Evolutionary conservation across 1,140 invertebrate genomes (phyloP).

Genomic region (Ostrea edulis): DNA sequence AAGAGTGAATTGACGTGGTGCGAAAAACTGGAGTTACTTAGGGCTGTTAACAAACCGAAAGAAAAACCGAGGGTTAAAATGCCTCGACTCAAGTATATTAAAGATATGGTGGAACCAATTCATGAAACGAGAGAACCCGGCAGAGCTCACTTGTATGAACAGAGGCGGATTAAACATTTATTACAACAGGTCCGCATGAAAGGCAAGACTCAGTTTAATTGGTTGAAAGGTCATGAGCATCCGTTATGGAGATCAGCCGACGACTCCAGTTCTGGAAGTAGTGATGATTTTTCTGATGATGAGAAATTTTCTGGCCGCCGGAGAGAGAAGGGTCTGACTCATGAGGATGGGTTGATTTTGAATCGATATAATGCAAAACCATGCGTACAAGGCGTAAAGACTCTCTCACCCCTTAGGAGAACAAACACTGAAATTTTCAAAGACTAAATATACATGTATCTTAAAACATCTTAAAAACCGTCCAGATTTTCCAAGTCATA

Average conservation of each 20-base stretch:
- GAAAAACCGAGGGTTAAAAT: conserved; percentile 52
- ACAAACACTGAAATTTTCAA: conserved; percentile 41
- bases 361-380: conserved; percentile 53
- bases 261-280: conserved; percentile 27
- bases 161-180: conserved; percentile 58
- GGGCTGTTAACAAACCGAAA: conserved; percentile 50
- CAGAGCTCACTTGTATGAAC: conserved; percentile 53
- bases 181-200: conserved; percentile 55
- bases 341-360: conserved; percentile 47
- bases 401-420: conserved; percentile 30
- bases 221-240: conserved; percentile 49
- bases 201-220: conserved; percentile 47
- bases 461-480: background rate
- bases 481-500: background rate
- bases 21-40: conserved; percentile 54
- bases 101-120: conserved; percentile 45
- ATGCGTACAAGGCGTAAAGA: conserved; percentile 50
- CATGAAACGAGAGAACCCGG: conserved; percentile 38
- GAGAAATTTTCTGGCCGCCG: conserved; percentile 38
- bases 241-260: conserved; percentile 40
- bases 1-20: conserved; percentile 55
- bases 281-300: background rate
- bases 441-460: conserved; percentile 26
- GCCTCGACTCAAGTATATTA: conserved; percentile 47
- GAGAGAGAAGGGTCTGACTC: conserved; percentile 44